Percentiles rank a stretch among this genome's conserved stretches.
Evolutionary conservation across 2,797 vertebrate species (phyloP).

Genomic region (Hippocampus kuda): DNA sequence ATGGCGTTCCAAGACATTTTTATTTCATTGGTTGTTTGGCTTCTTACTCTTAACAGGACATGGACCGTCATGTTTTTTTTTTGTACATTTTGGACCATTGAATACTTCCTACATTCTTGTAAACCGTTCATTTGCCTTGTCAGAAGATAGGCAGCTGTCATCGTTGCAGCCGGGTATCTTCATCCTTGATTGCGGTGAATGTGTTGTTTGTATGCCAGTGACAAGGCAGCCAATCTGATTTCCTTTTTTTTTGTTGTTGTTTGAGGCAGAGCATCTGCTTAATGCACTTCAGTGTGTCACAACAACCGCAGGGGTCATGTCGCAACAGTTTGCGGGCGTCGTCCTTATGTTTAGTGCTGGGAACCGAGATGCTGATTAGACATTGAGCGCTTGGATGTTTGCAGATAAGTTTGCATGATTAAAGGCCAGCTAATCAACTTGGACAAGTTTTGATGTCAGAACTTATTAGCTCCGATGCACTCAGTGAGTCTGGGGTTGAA

Average conservation of each 20-base stretch:
- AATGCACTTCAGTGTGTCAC: slow-evolving; percentile 7
- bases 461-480: slow-evolving; percentile 21
- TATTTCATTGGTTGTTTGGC: no score
- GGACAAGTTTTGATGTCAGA: slow-evolving; percentile 32
- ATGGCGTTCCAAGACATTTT: no score
- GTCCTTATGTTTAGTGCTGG: slow-evolving; percentile 7
- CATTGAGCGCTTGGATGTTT: slow-evolving; percentile 8
- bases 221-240: slow-evolving; percentile 19
- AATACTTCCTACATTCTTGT: no score
- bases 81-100: no score
- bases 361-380: slow-evolving; percentile 17
- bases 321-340: slow-evolving; percentile 6
- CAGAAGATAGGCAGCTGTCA: slow-evolving; percentile 27
- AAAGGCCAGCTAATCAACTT: slow-evolving; percentile 38
- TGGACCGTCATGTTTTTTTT: no score
- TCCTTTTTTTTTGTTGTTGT: neutral
- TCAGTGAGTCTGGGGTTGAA: slow-evolving; percentile 14
- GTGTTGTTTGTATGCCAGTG: slow-evolving; percentile 35
- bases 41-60: no score
- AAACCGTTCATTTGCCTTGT: no score
- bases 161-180: slow-evolving; percentile 17
- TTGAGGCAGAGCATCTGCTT: slow-evolving; percentile 10
- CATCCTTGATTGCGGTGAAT: neutral
- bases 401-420: slow-evolving; percentile 32
- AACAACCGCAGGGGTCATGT: slow-evolving; percentile 20